Conservation (phyloP, 2,113 vertebrate species). For the Pionites leucogaster region DNA sequence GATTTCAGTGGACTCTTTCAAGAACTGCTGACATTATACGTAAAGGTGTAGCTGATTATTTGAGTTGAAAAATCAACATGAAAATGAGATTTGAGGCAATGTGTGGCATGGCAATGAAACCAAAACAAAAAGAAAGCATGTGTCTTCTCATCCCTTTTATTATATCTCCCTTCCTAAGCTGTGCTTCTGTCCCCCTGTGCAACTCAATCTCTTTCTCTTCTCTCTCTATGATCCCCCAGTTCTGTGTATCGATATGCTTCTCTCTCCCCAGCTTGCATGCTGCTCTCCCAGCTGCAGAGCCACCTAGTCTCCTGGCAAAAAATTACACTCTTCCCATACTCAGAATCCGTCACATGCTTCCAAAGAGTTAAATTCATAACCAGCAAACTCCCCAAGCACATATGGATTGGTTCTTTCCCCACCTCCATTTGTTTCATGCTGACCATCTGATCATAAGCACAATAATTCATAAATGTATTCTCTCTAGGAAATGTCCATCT, state of each 20-base stretch:
- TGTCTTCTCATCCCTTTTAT: not conserved
- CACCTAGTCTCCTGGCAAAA: not conserved
- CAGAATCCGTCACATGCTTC: too few species aligned
- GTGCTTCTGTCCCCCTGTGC: not conserved
- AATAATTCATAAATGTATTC: not conserved
- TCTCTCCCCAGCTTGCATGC: rapidly evolving
- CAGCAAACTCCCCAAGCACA: not conserved
- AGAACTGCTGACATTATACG: not conserved
- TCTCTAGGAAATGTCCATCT: not conserved
- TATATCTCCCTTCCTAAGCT: not conserved
- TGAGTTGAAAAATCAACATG: not conserved
- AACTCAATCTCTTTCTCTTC: not conserved
- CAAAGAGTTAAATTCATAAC: not conserved
- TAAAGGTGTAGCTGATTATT: not conserved
- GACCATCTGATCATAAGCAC: not conserved
- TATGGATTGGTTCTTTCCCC: not conserved
- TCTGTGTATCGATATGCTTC: not conserved
- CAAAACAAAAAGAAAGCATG: not conserved
- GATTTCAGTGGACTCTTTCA: not conserved
- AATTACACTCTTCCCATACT: rapidly evolving
- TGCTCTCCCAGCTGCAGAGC: rapidly evolving
- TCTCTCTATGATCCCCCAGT: not conserved
- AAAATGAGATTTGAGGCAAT: not conserved
- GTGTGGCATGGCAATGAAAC: not conserved
- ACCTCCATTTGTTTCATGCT: not conserved